A percentile compares a stretch with the other conserved stretches of the same genome.
These are phyloP conservation scores for Malurus alboscapulatus DNA, from an alignment of 2,113 vertebrate genomes.

Conservation along the genomic window DNA sequence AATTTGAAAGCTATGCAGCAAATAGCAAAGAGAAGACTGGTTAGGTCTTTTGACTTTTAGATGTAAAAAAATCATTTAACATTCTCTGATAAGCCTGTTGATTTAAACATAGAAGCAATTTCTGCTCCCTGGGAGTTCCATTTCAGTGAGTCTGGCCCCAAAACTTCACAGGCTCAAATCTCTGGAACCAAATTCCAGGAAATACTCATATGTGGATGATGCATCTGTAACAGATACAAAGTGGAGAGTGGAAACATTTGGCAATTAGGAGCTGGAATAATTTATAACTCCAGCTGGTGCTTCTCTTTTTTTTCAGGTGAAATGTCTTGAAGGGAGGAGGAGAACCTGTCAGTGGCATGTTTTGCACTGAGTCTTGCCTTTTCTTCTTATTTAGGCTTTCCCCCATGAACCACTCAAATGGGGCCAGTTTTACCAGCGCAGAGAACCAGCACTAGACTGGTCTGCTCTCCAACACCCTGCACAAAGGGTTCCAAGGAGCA, in stretches of 20 bases:
- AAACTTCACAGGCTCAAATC: slow-evolving; percentile 57
- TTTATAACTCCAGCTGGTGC: slow-evolving; percentile 53
- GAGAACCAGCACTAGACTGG: not conserved
- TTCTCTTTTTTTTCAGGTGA: slow-evolving; percentile 58
- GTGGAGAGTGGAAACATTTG: slow-evolving; percentile 48
- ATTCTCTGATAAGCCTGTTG: slow-evolving; percentile 45
- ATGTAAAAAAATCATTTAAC: slow-evolving; percentile 24
- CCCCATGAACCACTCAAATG: not conserved
- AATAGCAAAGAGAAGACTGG: slow-evolving; percentile 8
- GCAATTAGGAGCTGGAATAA: slow-evolving; percentile 20
- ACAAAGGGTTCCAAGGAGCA: not conserved
- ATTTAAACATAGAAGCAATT: slow-evolving; percentile 53
- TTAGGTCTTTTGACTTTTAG: slow-evolving; percentile 41
- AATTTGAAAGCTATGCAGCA: slow-evolving; percentile 2
- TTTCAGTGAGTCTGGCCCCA: slow-evolving; percentile 27
- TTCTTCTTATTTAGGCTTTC: not conserved
- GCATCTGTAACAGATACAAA: slow-evolving; percentile 57
- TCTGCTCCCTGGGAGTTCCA: slow-evolving; percentile 58
- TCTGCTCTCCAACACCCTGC: not conserved
- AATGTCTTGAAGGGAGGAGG: not conserved
- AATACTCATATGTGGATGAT: slow-evolving; percentile 50
- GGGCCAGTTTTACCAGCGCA: not conserved
- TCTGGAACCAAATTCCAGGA: slow-evolving; percentile 58
- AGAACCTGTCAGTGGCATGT: slow-evolving; percentile 2
- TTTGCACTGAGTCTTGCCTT: slow-evolving; percentile 12